phyloP scores from a whole-genome alignment of 2,113 vertebrate genomes.

The Indicator indicator region DNA sequence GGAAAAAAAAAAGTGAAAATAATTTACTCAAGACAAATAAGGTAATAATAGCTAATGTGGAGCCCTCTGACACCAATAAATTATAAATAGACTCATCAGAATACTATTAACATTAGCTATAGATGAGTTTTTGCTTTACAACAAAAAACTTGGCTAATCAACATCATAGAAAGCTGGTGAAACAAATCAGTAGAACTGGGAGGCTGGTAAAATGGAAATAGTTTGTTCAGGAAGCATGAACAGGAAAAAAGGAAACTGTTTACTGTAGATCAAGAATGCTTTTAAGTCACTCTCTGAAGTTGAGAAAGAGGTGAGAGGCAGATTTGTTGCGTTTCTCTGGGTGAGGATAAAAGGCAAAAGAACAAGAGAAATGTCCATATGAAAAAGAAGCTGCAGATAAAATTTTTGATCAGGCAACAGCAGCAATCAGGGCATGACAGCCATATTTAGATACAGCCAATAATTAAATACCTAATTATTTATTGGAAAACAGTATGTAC shows the following conservation, averaged over 20 bases:
- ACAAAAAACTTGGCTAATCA: neutral
- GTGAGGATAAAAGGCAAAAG: constrained; percentile 46
- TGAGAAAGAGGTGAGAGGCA: constrained; percentile 11
- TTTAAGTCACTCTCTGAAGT: constrained; percentile 49
- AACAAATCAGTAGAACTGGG: neutral
- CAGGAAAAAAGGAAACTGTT: neutral
- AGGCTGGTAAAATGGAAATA: neutral
- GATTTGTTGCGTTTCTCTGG: constrained; percentile 44
- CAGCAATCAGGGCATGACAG: constrained; percentile 1
- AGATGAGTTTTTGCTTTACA: neutral
- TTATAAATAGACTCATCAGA: neutral
- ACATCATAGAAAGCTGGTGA: neutral
- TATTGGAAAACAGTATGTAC: constrained; percentile 8
- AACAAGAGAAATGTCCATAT: constrained; percentile 31
- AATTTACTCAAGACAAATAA: neutral
- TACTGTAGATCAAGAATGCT: constrained; percentile 20
- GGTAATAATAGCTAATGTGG: neutral
- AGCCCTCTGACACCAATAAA: neutral
- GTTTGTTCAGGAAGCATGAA: neutral
- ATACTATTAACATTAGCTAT: neutral
- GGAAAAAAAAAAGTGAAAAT: neutral
- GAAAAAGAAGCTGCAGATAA: constrained; percentile 16
- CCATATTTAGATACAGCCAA: neutral
- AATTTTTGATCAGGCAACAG: constrained; percentile 27
- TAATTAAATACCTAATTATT: neutral